phyloP scores from a whole-genome alignment of 2,797 vertebrate genomes.

The Falco cherrug region DNA sequence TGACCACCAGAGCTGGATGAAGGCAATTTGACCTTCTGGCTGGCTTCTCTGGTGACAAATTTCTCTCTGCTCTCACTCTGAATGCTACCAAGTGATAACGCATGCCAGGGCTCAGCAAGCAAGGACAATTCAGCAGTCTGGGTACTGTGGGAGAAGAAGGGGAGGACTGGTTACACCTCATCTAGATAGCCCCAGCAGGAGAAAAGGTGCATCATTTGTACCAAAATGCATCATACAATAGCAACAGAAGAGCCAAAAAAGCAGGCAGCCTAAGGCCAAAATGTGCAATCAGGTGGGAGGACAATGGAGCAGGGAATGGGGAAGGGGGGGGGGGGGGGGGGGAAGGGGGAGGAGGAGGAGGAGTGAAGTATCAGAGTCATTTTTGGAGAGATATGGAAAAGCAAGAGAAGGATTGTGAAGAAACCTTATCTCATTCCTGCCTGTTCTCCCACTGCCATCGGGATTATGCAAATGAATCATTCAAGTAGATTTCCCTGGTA shows the following conservation, averaged over 20 bases:
- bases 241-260: not conserved
- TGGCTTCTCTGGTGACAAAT: not conserved
- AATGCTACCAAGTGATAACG: not conserved
- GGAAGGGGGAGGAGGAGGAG: not conserved
- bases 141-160: not conserved
- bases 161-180: not conserved
- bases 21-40: not conserved
- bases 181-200: not conserved
- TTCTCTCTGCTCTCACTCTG: not conserved
- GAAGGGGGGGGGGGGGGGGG: not conserved
- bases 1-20: not conserved
- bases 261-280: not conserved
- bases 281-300: not conserved
- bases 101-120: not conserved
- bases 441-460: constrained; percentile 22
- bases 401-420: constrained; percentile 38
- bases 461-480: constrained; percentile 76
- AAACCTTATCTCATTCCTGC: constrained; percentile 63
- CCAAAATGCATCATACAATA: not conserved
- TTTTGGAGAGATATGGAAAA: constrained; percentile 33
- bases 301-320: not conserved
- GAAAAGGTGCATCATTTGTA: not conserved
- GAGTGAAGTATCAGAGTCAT: not conserved
- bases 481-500: constrained; percentile 71
- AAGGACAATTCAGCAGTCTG: not conserved